These are phyloP conservation scores for Lethrus apterus DNA, from an alignment of 1,140 invertebrate genomes.

Conservation along the genomic window DNA sequence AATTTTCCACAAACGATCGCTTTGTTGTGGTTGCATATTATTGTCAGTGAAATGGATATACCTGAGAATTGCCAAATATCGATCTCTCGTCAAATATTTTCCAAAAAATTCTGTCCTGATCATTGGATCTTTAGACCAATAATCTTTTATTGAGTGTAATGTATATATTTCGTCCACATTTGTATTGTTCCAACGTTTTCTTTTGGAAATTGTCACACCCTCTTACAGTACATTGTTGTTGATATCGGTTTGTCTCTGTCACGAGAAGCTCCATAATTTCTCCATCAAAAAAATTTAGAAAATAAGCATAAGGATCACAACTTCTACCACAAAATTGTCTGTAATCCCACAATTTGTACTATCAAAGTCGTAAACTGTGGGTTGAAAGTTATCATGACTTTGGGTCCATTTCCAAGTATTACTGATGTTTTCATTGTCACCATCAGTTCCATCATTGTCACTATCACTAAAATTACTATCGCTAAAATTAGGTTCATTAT, in stretches of 20 bases:
- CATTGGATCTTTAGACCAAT: not conserved
- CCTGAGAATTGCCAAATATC: not conserved
- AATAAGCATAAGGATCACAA: constrained; percentile 20
- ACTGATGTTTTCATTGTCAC: not conserved
- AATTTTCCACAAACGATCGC: no score
- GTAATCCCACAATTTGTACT: constrained; percentile 20
- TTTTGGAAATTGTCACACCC: not conserved
- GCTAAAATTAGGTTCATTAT: constrained; percentile 1
- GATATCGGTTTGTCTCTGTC: not conserved
- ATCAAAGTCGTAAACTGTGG: not conserved
- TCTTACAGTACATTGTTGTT: constrained; percentile 1
- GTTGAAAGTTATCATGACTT: constrained; percentile 1
- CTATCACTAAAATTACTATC: constrained; percentile 1
- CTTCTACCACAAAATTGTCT: constrained; percentile 8
- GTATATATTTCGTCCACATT: no score
- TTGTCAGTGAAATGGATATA: constrained; percentile 1
- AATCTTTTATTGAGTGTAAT: not conserved
- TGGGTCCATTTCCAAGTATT: not conserved
- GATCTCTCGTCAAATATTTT: constrained; percentile 1
- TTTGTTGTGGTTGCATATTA: constrained; percentile 1
- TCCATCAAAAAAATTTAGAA: constrained; percentile 2
- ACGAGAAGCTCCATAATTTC: not conserved
- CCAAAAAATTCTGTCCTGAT: not conserved
- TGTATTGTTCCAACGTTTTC: not conserved
- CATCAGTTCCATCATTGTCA: not conserved